Evolutionary conservation across 23 tunicate species (phyloP), one percentile per base, ranked within the genome.

Genomic region (Ascidia mentula): DNA sequence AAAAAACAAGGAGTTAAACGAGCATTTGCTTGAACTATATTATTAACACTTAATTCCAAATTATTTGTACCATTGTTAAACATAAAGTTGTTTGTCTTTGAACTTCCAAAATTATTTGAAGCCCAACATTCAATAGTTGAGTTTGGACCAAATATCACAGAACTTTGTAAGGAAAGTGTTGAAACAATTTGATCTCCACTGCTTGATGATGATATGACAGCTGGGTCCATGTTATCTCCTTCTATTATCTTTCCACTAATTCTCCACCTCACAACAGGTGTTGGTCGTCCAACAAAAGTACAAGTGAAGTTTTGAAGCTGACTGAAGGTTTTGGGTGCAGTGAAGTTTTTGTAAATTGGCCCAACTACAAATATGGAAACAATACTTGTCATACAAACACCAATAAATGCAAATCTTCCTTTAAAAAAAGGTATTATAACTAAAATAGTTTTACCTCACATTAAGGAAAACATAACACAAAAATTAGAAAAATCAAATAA

Each of bases 101-200:
- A 74, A 1, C 17, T 36, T 26, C 78, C 78, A 74, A 34, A 26
- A 6, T 12, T 37, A 74, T 37, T 74, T 37, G 34, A 37, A 6
- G 46, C 78, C 78, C 78, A 74, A 13, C 78, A 74, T 7, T 38
- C 40, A 36, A 74, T 13, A 32, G 40, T 37, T 6, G 38, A 38
- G 38, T 37, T 37, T 8, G 46, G 28, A 34, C 78, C 78, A 36
- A 74, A 74, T 35, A 36, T 36, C 9, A 74, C 8, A 3, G 40
- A 74, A 46, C 38, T 74, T 53, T 6, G 22, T 3, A 53, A 28
- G 28, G 24, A 9, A 3, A 53, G 13, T 53, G 22, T 53, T 53
- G 65, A 53, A 5, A 9, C 24, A 9, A 53, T 26, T 53, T 53
- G 65, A 9, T 53, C 65, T 9, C 65, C 65, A 53, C 24, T 9